phyloP scores from a whole-genome alignment of 2,888 invertebrate species.

The Autographa gamma region DNA sequence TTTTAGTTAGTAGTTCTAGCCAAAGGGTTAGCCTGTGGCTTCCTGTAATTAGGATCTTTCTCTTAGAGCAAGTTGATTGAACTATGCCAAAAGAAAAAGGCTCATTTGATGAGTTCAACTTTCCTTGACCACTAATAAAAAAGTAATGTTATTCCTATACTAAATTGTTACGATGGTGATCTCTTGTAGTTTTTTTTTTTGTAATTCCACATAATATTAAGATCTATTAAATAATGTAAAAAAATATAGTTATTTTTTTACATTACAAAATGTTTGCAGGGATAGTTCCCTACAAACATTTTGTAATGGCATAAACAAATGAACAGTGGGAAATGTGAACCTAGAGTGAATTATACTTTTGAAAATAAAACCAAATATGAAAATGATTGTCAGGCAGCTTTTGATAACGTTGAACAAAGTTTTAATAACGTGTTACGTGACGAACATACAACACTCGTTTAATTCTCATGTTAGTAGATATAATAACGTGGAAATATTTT shows the following conservation, averaged over 20 bases:
- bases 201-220: too few species aligned
- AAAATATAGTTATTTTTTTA: too few species aligned
- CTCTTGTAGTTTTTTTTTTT: too few species aligned
- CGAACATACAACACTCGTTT: slow-evolving; percentile 10
- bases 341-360: too few species aligned
- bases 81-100: neutral
- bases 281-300: too few species aligned
- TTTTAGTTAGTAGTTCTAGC: slow-evolving; percentile 16
- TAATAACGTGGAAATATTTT: slow-evolving; percentile 15
- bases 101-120: neutral
- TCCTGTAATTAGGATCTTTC: slow-evolving; percentile 7
- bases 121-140: neutral
- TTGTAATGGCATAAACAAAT: too few species aligned
- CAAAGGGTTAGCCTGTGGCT: slow-evolving; percentile 10
- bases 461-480: slow-evolving; percentile 10
- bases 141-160: neutral
- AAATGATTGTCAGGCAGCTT: slow-evolving; percentile 12
- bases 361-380: slow-evolving; percentile 6
- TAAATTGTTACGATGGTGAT: too few species aligned
- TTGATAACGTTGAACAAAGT: slow-evolving; percentile 11
- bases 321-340: too few species aligned
- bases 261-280: too few species aligned
- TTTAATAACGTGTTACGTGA: slow-evolving; percentile 12
- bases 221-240: too few species aligned
- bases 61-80: neutral